phyloP scores from a whole-genome alignment of 2,888 invertebrate species.

The Clistopyga incitator region DNA sequence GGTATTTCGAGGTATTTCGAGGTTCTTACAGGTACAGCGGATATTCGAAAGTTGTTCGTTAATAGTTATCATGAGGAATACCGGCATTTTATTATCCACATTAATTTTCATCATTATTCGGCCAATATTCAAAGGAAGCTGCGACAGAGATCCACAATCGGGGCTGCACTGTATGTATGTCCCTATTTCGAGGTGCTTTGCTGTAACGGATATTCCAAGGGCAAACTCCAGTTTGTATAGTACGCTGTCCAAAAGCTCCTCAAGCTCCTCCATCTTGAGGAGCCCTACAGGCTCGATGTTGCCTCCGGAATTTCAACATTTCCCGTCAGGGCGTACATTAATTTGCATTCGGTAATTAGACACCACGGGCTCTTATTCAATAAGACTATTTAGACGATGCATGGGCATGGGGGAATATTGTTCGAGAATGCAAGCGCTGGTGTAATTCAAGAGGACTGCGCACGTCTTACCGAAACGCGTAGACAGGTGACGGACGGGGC shows the following conservation, averaged over 20 bases:
- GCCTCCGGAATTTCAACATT: constrained; percentile 10
- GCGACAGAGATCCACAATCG: neutral
- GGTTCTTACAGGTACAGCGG: too few relatives aligned
- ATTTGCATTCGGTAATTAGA: constrained; percentile 35
- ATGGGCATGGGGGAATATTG: neutral
- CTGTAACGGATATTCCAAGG: constrained; percentile 15
- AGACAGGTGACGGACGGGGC: constrained; percentile 2
- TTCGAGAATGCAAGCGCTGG: neutral
- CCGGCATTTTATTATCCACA: neutral
- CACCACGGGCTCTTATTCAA: constrained; percentile 1
- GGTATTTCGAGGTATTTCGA: too few relatives aligned
- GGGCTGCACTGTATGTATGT: neutral
- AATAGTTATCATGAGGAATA: neutral
- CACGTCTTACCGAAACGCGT: neutral
- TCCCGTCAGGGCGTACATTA: constrained; percentile 8
- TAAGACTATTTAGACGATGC: constrained; percentile 8
- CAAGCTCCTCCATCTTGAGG: neutral
- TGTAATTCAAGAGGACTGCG: neutral
- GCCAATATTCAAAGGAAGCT: neutral
- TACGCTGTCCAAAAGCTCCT: neutral
- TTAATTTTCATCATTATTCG: neutral
- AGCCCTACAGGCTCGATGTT: neutral
- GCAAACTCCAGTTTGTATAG: constrained; percentile 8
- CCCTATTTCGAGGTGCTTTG: neutral
- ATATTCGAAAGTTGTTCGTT: too few relatives aligned